Base-by-base conservation (phyloP, 2,113 vertebrate species). In the Dicrurus megarhynchus region DNA sequence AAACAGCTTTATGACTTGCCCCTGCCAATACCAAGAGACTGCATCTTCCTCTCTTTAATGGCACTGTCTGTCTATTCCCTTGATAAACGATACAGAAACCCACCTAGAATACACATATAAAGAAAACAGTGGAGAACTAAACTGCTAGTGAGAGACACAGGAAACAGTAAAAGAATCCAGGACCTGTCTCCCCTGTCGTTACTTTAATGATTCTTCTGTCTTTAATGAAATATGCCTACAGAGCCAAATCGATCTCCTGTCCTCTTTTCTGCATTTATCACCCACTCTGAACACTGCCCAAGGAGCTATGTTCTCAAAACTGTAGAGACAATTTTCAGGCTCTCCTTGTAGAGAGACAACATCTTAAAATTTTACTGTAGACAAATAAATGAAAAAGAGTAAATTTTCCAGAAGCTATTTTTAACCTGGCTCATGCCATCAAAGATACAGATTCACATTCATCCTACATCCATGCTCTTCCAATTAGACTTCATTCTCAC, bases 101-200 rank as follows among this genome's bases (percentile, higher is more conserved):
- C n/a, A 70, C 20, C 27, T 42, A 85, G 16, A 84, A 68, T 11
- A 59, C 0, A 1, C 1, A 1, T 9, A 49, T 35, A 69, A 90
- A 80, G 46, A 79, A 95, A 89, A 55, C 1, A 67, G 35, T 3
- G 4, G 83, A 80, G 86, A 89, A 78, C 67, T 61, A 80, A 80
- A 80, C 19, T n/a, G 64, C n/a, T 39, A 69, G 55, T 50, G 60
- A 93, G 74, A 92, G 64, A 78, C 52, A 74, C 17, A 90, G 87
- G 78, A 95, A 94, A 80, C 30, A 85, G 57, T 93, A 94, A 87
- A 87, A 83, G 59, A 46, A 94, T 59, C 79, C 81, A 74, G 24
- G 68, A 77, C 24, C 32, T 33, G 23, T 49, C 71, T 86, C 39
- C 37, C 35, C 64, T 92, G 60, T 60, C 68, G 87, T 74, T 82